Evolutionary conservation across 2,888 invertebrate species (phyloP), one percentile per base, ranked within the genome.

Genomic region (Sympetrum striolatum): DNA sequence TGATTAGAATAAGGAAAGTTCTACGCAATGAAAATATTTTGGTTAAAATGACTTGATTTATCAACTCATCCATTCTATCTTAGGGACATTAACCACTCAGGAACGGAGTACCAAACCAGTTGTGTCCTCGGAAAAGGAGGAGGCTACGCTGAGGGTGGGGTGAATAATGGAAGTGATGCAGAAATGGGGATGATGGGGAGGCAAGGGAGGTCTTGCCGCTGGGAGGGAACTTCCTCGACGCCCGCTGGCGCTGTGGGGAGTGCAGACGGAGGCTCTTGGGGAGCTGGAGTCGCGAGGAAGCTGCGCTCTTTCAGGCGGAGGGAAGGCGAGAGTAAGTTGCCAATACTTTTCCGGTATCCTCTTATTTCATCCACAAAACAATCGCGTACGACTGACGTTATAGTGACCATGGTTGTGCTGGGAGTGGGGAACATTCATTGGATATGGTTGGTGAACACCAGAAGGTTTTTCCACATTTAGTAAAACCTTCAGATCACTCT

Each of bases 231-330:
- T 2, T 73, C 73, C 25, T 25, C 73, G n/a, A 64, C n/a, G 64
- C 6, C n/a, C 64, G n/a, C 92, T 93, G 91, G 10, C 64, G n/a
- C 92, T 93, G 91, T 92, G 93, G 93, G 92, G 93, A 93, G 92
- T 91, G 92, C 90, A 91, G 92, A 90, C 91, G 92, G 91, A 92
- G 93, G 91, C 91, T 92, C 39, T 91, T 93, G 73, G 93, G 94
- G 92, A 93, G 94, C 92, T 93, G 80, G 80, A 18, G 35, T 82
- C 58, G 82, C 82, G 15, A 48, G 82, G 25, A 82, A 82, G 22
- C 82, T 82, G 35, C 53, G 82, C 18, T 82, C 82, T 31, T 35
- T 82, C 14, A 53, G 82, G 35, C 31, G 82, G 18, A 82, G 82
- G 53, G 82, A 82, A 93, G 93, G 94, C 94, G 92, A 93, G 93